Conservation (phyloP, 2,113 vertebrate genomes). For the Ascaphus truei region DNA sequence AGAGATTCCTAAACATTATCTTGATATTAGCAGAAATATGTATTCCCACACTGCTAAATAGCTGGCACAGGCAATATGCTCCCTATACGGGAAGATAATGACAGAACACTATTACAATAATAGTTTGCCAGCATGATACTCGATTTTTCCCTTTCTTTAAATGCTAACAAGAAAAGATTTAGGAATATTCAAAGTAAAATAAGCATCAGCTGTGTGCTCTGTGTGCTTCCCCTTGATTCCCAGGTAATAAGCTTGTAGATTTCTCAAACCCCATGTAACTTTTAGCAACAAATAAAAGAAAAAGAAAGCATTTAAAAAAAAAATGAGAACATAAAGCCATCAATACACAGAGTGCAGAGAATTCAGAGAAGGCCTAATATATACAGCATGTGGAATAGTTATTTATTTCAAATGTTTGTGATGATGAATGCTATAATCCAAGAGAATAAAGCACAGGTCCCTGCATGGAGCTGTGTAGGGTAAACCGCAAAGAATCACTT, state of each 20-base stretch:
- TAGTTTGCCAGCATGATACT: slow-evolving; percentile 44
- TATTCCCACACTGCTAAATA: slow-evolving; percentile 53
- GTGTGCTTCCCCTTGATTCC: slow-evolving; percentile 29
- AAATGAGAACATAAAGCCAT: slow-evolving; percentile 34
- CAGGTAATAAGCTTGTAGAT: slow-evolving; percentile 39
- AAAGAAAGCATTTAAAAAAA: neutral
- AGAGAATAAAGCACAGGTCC: slow-evolving; percentile 44
- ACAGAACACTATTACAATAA: slow-evolving; percentile 43
- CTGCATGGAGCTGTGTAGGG: slow-evolving; percentile 38
- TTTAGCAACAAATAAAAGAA: neutral
- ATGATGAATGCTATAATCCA: slow-evolving; percentile 48
- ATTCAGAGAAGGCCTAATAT: slow-evolving; percentile 39
- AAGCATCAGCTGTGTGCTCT: slow-evolving; percentile 33
- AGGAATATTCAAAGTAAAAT: slow-evolving; percentile 55
- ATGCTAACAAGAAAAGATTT: slow-evolving; percentile 51
- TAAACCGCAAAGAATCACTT: slow-evolving; percentile 53
- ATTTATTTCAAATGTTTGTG: slow-evolving; percentile 49
- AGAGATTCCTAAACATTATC: slow-evolving; percentile 41
- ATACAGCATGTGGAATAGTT: slow-evolving; percentile 30
- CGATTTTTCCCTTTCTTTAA: slow-evolving; percentile 46
- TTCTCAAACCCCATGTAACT: slow-evolving; percentile 37
- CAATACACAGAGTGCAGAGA: slow-evolving; percentile 45
- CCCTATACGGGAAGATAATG: slow-evolving; percentile 55
- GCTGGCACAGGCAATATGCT: slow-evolving; percentile 56
- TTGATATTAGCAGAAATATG: slow-evolving; percentile 44